Evolutionary conservation across 2,888 invertebrate species (phyloP), one percentile per base, ranked within the genome.

Genomic region (Ferdinandea cuprea): DNA sequence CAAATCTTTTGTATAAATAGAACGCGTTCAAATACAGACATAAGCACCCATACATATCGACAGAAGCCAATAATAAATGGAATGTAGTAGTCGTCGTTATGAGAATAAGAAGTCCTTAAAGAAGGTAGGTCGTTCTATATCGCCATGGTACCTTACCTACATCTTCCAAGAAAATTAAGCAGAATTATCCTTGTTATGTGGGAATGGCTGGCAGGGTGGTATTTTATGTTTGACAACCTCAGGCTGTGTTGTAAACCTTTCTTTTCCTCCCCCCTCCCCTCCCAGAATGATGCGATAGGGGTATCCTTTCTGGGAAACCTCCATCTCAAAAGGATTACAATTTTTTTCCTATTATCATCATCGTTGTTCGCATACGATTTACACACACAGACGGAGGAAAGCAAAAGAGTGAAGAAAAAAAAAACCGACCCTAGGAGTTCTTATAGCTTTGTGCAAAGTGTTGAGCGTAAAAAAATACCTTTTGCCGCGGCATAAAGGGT

Each of bases 381-480:
- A 50, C 40, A 28, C 35, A 25, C 19, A 17, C 1, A 11, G 15
- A 58, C n/a, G 9, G 11, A 11, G 3, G 17, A 46, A 35, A n/a
- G n/a, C n/a, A n/a, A n/a, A n/a, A n/a, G n/a, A n/a, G n/a, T n/a
- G n/a, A n/a, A n/a, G n/a, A n/a, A n/a, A n/a, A n/a, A n/a, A n/a
- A 46, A 13, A 5, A 42, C 1, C 37, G 35, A 59, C 37, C 59
- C 37, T 44, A 40, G 72, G 72, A 72, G 50, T 66, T 65, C 65
- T 58, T 59, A 42, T 65, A n/a, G n/a, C 61, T 61, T 46, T 68
- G 52, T 73, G 48, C 40, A 69, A 69, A 77, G 61, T 77, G 61
- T 40, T 77, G 54, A 35, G 52, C 52, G 54, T 52, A 79, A 73
- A 25, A n/a, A 72, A 72, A 72, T 79, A 52, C 73, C 46, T 61